A percentile compares a stretch with the other conserved stretches of the same genome.
These are phyloP conservation scores for Apodemus agrarius DNA, from an alignment of 2,797 vertebrate species.

Conservation along the genomic window DNA sequence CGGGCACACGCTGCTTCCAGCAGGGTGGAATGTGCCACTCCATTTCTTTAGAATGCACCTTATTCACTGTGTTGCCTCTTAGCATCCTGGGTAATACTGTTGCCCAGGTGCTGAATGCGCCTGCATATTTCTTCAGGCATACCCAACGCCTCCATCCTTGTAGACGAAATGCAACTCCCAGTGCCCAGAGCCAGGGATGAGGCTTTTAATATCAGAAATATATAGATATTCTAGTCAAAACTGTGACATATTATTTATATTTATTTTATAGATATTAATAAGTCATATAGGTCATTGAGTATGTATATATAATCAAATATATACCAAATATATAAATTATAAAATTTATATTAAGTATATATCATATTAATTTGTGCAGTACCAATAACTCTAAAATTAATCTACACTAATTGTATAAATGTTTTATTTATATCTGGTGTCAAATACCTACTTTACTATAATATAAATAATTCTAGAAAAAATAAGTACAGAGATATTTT, in stretches of 20 bases:
- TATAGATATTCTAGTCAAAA: neutral
- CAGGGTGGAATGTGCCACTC: too few species aligned
- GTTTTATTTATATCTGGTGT: neutral
- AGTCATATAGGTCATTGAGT: neutral
- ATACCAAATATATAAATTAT: neutral
- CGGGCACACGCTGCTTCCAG: too few species aligned
- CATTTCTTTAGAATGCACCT: accelerated
- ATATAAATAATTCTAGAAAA: slow-evolving; percentile 11
- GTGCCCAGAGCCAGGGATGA: neutral
- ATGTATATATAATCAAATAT: neutral
- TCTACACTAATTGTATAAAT: neutral
- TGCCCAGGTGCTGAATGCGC: accelerated
- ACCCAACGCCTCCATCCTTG: neutral
- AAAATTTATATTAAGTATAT: neutral
- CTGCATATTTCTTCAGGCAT: neutral
- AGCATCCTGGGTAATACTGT: neutral
- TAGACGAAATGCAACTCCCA: neutral
- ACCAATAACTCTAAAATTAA: neutral
- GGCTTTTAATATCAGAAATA: neutral
- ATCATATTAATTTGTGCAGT: neutral
- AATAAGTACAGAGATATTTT: neutral
- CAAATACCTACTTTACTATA: neutral
- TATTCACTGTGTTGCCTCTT: neutral
- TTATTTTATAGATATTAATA: neutral
- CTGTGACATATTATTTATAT: neutral